A percentile compares a stretch with the other conserved stretches of the same genome.
Evolutionary conservation across 2,888 invertebrate genomes (phyloP).

Genomic region (Lottia gigantea): DNA sequence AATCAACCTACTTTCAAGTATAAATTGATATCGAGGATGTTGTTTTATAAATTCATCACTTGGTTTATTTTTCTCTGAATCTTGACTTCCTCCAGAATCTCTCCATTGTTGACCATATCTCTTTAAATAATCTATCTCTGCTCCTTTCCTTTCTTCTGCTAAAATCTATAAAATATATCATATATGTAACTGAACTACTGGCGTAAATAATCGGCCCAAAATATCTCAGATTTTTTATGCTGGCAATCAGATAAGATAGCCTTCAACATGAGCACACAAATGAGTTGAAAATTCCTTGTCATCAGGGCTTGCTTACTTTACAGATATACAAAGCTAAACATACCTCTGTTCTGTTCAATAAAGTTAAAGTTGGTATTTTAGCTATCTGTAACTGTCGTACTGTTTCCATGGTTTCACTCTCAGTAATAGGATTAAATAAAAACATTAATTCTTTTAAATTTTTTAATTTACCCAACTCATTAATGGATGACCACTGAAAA

Average conservation of each 20-base stretch:
- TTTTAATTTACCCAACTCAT: slow-evolving; percentile 84
- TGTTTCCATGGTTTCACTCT: slow-evolving; percentile 76
- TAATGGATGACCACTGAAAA: slow-evolving; percentile 83
- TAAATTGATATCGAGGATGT: slow-evolving; percentile 81
- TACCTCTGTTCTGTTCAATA: slow-evolving; percentile 58
- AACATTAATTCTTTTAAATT: slow-evolving; percentile 78
- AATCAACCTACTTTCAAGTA: slow-evolving; percentile 83
- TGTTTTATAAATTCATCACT: slow-evolving; percentile 63
- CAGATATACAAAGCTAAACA: too few species aligned
- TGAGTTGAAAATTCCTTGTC: too few species aligned
- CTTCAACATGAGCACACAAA: too few species aligned
- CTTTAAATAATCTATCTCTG: slow-evolving; percentile 92
- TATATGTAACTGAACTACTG: too few species aligned
- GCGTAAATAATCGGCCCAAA: too few species aligned
- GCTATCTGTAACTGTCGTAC: slow-evolving; percentile 84
- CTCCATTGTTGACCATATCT: slow-evolving; percentile 74
- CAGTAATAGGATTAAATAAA: slow-evolving; percentile 73
- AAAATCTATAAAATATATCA: slow-evolving; percentile 77
- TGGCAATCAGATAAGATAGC: too few species aligned
- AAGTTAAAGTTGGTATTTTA: slow-evolving; percentile 80
- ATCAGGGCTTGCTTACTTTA: too few species aligned
- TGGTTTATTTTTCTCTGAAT: slow-evolving; percentile 60
- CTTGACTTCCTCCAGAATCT: slow-evolving; percentile 68
- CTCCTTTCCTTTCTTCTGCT: slow-evolving; percentile 81
- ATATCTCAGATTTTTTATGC: too few species aligned